These are phyloP conservation scores for Eilema sororculum DNA, from an alignment of 2,888 invertebrate species.

Conservation along the genomic window DNA sequence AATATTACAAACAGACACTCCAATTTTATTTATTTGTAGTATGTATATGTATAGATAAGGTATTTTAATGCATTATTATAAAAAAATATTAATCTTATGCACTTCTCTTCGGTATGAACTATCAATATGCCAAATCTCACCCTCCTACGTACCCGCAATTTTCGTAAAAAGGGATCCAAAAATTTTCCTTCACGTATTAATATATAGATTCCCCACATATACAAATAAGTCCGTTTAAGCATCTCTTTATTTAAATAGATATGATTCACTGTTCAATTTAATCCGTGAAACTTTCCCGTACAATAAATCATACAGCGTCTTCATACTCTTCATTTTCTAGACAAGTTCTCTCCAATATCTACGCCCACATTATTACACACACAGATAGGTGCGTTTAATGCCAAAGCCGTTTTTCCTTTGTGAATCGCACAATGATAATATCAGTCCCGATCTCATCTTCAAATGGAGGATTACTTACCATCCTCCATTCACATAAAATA, in stretches of 20 bases:
- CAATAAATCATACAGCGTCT: conserved; percentile 1
- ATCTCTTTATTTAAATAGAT: not conserved
- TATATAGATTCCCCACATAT: not conserved
- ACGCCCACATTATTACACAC: conserved; percentile 12
- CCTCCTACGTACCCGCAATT: too few relatives aligned
- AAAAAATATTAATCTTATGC: too few relatives aligned
- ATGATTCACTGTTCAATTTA: not conserved
- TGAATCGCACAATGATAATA: conserved; percentile 63
- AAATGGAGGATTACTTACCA: conserved; percentile 67
- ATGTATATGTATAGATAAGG: too few relatives aligned
- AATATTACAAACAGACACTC: too few relatives aligned
- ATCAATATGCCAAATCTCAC: too few relatives aligned
- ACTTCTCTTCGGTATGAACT: too few relatives aligned
- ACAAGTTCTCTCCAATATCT: conserved; percentile 7
- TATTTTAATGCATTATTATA: too few relatives aligned
- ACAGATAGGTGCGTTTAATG: conserved; percentile 29
- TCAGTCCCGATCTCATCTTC: conserved; percentile 66
- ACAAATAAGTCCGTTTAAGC: not conserved
- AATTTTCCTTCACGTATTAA: too few relatives aligned
- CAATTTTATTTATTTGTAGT: too few relatives aligned
- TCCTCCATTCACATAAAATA: conserved; percentile 62
- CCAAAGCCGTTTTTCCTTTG: conserved; percentile 61
- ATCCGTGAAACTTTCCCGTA: not conserved
- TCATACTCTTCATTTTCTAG: conserved; percentile 13
- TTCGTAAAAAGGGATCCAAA: too few relatives aligned